Percentiles rank a stretch among this genome's conserved stretches.
These are phyloP conservation scores for Xiphorhynchus erythropygius DNA, from an alignment of 2,797 vertebrate species.

Conservation along the genomic window DNA sequence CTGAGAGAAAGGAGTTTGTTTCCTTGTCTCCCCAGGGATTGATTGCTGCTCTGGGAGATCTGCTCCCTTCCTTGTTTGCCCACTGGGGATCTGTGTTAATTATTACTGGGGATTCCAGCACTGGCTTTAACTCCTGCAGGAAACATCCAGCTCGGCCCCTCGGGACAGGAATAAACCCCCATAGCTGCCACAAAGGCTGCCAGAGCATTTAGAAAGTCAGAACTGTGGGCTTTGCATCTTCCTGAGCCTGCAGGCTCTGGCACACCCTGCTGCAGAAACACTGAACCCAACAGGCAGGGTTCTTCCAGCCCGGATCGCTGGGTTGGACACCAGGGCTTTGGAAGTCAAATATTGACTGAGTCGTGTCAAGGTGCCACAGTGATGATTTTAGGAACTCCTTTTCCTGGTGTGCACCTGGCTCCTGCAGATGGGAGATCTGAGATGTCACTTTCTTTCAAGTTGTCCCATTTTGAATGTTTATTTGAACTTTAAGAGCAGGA, in stretches of 20 bases:
- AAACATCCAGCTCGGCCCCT: background rate
- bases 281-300: background rate
- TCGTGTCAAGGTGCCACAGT: background rate
- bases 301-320: background rate
- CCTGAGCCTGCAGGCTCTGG: background rate
- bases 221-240: background rate
- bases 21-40: background rate
- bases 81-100: background rate
- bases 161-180: background rate
- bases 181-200: background rate
- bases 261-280: background rate
- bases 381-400: background rate
- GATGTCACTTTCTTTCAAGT: background rate
- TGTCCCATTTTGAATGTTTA: background rate
- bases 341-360: slow-evolving; percentile 47
- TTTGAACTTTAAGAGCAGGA: background rate
- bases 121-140: background rate
- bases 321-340: background rate
- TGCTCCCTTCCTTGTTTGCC: background rate
- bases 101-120: background rate
- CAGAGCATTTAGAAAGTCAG: background rate
- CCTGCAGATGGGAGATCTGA: background rate
- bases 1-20: background rate
- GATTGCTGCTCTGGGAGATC: background rate
- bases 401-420: background rate